Percentiles rank a stretch among this genome's conserved stretches.
Evolutionary conservation across 2,797 vertebrate genomes (phyloP).

Genomic region (Clangula hyemalis): DNA sequence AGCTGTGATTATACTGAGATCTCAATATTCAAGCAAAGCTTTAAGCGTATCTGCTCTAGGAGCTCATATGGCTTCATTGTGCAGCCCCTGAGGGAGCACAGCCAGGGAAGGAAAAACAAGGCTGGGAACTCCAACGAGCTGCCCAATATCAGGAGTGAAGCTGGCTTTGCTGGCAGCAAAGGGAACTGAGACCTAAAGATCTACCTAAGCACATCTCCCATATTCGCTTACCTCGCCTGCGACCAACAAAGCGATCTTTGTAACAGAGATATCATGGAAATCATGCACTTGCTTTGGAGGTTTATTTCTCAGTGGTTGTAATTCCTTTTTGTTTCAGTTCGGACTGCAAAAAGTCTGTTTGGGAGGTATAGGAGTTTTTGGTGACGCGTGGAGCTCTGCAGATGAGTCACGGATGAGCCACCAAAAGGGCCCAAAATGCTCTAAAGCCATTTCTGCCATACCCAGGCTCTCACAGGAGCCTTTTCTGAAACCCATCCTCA

Average conservation of each 20-base stretch:
- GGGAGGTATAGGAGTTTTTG: not conserved
- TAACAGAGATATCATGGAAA: not conserved
- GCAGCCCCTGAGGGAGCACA: not conserved
- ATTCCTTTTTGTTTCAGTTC: not conserved
- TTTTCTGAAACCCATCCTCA: not conserved
- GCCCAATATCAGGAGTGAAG: not conserved
- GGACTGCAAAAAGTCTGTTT: not conserved
- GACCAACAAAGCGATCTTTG: not conserved
- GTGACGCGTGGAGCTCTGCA: not conserved
- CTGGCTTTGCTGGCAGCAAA: not conserved
- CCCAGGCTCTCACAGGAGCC: accelerated
- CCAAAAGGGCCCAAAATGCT: not conserved
- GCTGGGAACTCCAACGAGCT: not conserved
- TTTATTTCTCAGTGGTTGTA: not conserved
- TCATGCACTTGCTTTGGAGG: accelerated
- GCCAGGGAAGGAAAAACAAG: not conserved
- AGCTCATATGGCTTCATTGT: not conserved
- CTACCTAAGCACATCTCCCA: not conserved
- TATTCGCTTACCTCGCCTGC: not conserved
- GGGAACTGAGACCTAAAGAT: not conserved
- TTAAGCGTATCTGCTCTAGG: not conserved
- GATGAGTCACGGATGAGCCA: not conserved
- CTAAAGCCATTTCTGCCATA: not conserved
- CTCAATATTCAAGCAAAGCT: not conserved
- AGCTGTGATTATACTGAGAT: not conserved